A percentile compares a stretch with the other conserved stretches of the same genome.
Evolutionary conservation across 2,888 invertebrate genomes (phyloP).

Genomic region (Microdon myrmicae): DNA sequence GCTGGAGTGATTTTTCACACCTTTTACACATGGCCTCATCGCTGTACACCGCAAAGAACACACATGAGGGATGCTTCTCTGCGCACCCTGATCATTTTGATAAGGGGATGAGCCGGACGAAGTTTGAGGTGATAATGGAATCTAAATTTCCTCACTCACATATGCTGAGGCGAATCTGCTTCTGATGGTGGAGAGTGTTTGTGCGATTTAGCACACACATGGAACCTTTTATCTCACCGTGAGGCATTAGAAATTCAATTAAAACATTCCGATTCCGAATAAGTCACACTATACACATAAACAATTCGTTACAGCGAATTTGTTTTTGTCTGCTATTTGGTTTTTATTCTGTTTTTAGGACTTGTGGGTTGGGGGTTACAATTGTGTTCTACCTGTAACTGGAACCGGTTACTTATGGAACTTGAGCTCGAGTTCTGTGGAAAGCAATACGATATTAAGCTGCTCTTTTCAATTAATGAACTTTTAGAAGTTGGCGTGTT

Average conservation of each 20-base stretch:
- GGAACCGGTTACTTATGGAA: slow-evolving; percentile 1
- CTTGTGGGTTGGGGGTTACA: slow-evolving; percentile 1
- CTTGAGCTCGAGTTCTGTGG: background rate
- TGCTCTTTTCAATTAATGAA: slow-evolving; percentile 22
- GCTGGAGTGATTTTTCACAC: slow-evolving; percentile 44
- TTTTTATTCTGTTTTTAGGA: slow-evolving; percentile 16
- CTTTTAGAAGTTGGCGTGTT: slow-evolving; percentile 1
- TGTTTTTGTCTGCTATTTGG: slow-evolving; percentile 21
- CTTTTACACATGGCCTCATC: slow-evolving; percentile 34
- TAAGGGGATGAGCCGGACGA: slow-evolving; percentile 21
- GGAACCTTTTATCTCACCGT: slow-evolving; percentile 11
- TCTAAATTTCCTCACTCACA: slow-evolving; percentile 16
- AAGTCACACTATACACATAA: slow-evolving; percentile 51
- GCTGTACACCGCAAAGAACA: slow-evolving; percentile 31
- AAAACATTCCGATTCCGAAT: slow-evolving; percentile 51
- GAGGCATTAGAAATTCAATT: slow-evolving; percentile 50
- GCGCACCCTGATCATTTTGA: too few relatives aligned
- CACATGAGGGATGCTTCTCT: slow-evolving; percentile 17
- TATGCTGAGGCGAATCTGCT: slow-evolving; percentile 16
- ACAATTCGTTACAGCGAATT: slow-evolving; percentile 47
- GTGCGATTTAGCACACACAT: slow-evolving; percentile 29
- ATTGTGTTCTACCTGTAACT: slow-evolving; percentile 16
- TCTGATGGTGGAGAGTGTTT: slow-evolving; percentile 3
- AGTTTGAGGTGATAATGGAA: slow-evolving; percentile 12
- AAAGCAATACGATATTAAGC: slow-evolving; percentile 20